Evolutionary conservation across 2,888 invertebrate species (phyloP), one percentile per base, ranked within the genome.

Genomic region (Trichopria drosophilae): DNA sequence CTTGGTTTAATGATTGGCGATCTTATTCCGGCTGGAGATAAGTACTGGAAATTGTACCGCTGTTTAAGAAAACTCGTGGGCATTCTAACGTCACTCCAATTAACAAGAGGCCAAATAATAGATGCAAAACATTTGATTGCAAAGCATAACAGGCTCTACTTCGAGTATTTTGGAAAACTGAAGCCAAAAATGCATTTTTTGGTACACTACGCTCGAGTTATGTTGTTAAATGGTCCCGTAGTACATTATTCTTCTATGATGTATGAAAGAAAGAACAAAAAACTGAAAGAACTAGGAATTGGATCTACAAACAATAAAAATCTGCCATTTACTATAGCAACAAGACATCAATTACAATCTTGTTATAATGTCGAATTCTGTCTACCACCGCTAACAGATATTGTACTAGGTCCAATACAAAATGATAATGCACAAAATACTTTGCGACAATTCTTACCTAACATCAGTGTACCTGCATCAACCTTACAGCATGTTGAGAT

Each of bases 1-100:
- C 41, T 57, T 13, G 45, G 51, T 19, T 26, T 51, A 1, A 53
- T 51, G 41, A 56, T 56, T 47, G 53, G 53, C 10, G 51, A 50
- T 22, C 26, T 41, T 9, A 35, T 53, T 31, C 51, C 41, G 12
- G 31, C 44, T 13, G 24, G 6, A 6, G 16, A 46, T 26, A 4
- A 28, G 5, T 20, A 48, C n/a, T 45, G 48, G 51, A 44, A 51
- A 6, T 32, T 55, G 24, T 51, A 55, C 36, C 12, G 5, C 3
- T 13, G 16, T 22, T 3, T 37, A 2, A 41, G 49, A 31, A 18
- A 37, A 46, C 34, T 52, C n/a, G 37, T 49, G 18, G 46, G 39
- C 7, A 22, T 49, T 39, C 18, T 52, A 32, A 49, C 45, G 31
- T 46, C 45, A 18, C 45, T 49, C 20, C 19, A 44, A 26, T 26